A percentile compares a stretch with the other conserved stretches of the same genome.
phyloP scores from a whole-genome alignment of 2,113 vertebrate genomes.

The Leucoraja erinaceus region DNA sequence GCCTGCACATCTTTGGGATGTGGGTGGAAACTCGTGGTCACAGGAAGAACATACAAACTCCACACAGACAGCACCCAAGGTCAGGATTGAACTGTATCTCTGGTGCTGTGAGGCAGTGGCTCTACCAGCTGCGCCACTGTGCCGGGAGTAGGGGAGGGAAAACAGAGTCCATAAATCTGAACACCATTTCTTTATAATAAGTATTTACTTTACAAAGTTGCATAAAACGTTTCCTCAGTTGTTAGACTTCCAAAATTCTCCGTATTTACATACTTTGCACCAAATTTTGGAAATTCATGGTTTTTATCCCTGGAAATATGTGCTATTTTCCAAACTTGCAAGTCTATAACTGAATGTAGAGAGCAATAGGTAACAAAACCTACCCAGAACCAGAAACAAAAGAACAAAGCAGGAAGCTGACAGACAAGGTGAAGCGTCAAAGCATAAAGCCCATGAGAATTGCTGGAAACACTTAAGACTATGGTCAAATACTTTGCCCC shows the following conservation, averaged over 20 bases:
- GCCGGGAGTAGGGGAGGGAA: neutral
- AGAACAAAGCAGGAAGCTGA: neutral
- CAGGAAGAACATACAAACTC: too few relatives aligned
- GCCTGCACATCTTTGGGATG: too few relatives aligned
- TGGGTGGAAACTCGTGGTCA: too few relatives aligned
- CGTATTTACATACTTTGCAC: neutral
- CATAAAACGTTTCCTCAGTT: neutral
- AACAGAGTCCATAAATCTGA: slow-evolving; percentile 1
- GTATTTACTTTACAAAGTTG: neutral
- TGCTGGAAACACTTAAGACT: neutral
- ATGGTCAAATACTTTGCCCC: neutral
- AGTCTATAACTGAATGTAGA: neutral
- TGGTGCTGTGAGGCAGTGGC: too few relatives aligned
- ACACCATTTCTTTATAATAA: neutral
- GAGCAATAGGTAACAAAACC: neutral
- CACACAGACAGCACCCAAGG: too few relatives aligned
- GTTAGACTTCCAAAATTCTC: neutral
- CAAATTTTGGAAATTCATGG: neutral
- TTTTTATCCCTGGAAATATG: neutral
- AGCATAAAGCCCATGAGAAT: neutral
- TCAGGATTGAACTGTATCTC: too few relatives aligned
- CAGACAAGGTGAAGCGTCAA: neutral
- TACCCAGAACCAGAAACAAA: slow-evolving; percentile 4
- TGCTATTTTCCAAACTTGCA: neutral
- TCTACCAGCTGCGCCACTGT: too few relatives aligned